Conservation (phyloP, 2,797 vertebrate genomes). For the Bovichtus variegatus region DNA sequence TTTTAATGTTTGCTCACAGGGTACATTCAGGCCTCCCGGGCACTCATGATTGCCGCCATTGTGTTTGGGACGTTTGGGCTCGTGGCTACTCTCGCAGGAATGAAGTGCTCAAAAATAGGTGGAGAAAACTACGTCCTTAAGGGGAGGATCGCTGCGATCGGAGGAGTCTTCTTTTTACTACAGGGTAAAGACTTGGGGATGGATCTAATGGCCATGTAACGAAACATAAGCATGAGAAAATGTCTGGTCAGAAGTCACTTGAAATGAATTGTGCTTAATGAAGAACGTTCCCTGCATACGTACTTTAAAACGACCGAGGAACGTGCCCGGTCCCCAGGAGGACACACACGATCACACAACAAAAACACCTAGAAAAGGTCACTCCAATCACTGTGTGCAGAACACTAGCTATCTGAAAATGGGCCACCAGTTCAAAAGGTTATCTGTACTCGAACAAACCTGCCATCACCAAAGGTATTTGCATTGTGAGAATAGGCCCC, state of each 20-base stretch:
- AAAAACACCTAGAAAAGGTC: conserved; percentile 4
- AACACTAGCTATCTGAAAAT: conserved; percentile 58
- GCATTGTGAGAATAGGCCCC: conserved; percentile 3
- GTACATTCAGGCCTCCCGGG: conserved; percentile 90
- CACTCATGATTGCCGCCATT: conserved; percentile 90
- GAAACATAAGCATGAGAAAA: background rate
- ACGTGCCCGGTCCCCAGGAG: background rate
- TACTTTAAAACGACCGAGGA: background rate
- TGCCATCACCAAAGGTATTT: background rate
- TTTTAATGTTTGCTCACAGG: conserved; percentile 77
- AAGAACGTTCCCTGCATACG: background rate
- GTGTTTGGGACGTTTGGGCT: conserved; percentile 87
- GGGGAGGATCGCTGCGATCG: conserved; percentile 82
- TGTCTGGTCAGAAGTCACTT: background rate
- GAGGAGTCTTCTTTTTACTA: conserved; percentile 88
- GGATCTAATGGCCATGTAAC: background rate
- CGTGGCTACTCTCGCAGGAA: conserved; percentile 83
- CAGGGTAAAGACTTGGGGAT: conserved; percentile 82
- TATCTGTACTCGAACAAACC: conserved; percentile 36
- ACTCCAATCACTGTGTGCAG: conserved; percentile 44
- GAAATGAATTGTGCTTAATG: background rate
- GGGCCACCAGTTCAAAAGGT: conserved; percentile 42
- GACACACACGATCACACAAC: background rate
- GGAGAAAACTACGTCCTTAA: conserved; percentile 85
- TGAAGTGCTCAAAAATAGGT: conserved; percentile 89